Conservation (phyloP, 2,797 vertebrate species). For the Ispidina lecontei region DNA sequence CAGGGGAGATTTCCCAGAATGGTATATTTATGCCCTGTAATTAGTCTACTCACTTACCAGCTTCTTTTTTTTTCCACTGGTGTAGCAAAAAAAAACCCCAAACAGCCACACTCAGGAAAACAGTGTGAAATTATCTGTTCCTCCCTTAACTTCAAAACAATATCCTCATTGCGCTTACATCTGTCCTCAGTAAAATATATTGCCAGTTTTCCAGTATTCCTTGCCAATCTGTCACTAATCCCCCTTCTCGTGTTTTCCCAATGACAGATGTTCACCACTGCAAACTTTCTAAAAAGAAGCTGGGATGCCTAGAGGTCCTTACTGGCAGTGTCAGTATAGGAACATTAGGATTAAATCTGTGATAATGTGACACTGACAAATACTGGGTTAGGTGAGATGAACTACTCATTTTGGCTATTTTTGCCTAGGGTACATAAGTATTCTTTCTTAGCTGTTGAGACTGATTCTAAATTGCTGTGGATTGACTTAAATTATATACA, state of each 20-base stretch:
- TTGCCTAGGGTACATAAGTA: not conserved
- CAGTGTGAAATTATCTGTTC: not conserved
- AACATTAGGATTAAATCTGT: not conserved
- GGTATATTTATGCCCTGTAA: not conserved
- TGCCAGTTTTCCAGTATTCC: not conserved
- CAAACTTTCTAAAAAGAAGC: not conserved
- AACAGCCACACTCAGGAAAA: not conserved
- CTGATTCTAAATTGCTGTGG: not conserved
- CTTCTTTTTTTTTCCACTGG: not conserved
- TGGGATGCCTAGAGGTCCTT: not conserved
- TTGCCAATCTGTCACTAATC: not conserved
- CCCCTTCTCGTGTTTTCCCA: not conserved
- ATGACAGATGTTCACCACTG: not conserved
- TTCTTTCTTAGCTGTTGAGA: rapidly evolving
- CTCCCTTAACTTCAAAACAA: conserved; percentile 31
- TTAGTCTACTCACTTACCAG: not conserved
- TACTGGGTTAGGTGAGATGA: not conserved
- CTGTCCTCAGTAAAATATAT: conserved; percentile 1
- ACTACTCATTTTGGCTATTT: not conserved
- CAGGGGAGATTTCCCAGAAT: not conserved
- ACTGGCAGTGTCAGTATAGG: not conserved
- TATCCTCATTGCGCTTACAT: conserved; percentile 22
- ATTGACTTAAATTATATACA: not conserved
- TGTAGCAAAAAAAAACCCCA: not conserved
- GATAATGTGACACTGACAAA: not conserved